Conservation (phyloP, 2,797 vertebrate genomes). For the Nyctibius grandis region DNA sequence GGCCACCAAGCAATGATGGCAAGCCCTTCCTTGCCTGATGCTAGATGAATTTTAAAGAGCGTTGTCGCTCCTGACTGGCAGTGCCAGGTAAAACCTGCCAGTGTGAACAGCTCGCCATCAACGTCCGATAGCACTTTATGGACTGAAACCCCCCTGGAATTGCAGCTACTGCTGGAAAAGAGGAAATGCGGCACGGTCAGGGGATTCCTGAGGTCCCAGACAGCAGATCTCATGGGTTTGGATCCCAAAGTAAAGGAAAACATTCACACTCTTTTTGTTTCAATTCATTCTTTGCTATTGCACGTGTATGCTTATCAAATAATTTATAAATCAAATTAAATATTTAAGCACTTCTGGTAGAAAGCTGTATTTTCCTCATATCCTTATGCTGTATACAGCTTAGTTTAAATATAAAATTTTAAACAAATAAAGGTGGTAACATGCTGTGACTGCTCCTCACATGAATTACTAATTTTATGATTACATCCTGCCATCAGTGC, state of each 20-base stretch:
- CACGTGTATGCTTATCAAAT: background rate
- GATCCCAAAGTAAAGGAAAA: background rate
- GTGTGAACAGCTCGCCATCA: fast-evolving
- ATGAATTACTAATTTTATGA: background rate
- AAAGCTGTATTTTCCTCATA: background rate
- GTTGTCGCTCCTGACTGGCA: background rate
- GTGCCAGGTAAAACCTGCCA: background rate
- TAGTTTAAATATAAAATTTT: background rate
- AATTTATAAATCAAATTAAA: background rate
- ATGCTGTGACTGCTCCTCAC: background rate
- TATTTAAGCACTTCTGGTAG: background rate
- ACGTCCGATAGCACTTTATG: fast-evolving
- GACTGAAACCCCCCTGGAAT: background rate
- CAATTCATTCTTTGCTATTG: background rate
- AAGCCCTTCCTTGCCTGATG: background rate
- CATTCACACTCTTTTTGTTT: background rate
- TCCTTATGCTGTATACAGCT: background rate
- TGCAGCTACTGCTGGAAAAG: background rate
- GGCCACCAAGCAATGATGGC: background rate
- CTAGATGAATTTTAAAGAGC: background rate
- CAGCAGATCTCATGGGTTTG: background rate
- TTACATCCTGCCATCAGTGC: background rate
- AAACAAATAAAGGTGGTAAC: background rate
- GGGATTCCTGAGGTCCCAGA: background rate
- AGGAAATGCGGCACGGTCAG: fast-evolving